These are phyloP conservation scores for Coptotermes formosanus DNA, from an alignment of 1,140 invertebrate species.

Conservation along the genomic window DNA sequence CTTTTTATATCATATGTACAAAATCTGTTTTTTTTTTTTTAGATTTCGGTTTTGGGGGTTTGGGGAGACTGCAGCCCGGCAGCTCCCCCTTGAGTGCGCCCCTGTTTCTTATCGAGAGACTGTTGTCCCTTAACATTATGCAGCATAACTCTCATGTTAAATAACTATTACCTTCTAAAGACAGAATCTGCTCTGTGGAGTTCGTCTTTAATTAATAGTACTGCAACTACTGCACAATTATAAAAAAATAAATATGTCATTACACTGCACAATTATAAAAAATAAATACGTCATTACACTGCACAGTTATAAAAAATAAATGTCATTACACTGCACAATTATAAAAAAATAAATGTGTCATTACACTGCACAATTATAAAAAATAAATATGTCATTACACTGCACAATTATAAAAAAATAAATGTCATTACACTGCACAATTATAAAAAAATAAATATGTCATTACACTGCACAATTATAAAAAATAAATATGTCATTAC, in stretches of 20 bases:
- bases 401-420: background rate
- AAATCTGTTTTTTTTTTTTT: too few relatives aligned
- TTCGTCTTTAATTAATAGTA: background rate
- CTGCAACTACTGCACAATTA: background rate
- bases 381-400: background rate
- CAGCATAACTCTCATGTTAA: too few relatives aligned
- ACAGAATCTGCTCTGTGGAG: too few relatives aligned
- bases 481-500: background rate
- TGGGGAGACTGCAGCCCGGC: too few relatives aligned
- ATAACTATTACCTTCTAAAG: too few relatives aligned
- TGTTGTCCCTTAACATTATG: too few relatives aligned
- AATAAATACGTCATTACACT: background rate
- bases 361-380: too few relatives aligned
- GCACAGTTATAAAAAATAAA: background rate
- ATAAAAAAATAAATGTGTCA: background rate
- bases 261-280: background rate
- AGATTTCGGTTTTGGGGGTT: too few relatives aligned
- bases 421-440: background rate
- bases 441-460: background rate
- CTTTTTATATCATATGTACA: too few relatives aligned
- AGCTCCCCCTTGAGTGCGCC: too few relatives aligned
- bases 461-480: too few relatives aligned
- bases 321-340: background rate
- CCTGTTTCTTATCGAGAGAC: too few relatives aligned
- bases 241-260: background rate